phyloP scores from a whole-genome alignment of 2,113 vertebrate genomes.

The Rynchops niger region DNA sequence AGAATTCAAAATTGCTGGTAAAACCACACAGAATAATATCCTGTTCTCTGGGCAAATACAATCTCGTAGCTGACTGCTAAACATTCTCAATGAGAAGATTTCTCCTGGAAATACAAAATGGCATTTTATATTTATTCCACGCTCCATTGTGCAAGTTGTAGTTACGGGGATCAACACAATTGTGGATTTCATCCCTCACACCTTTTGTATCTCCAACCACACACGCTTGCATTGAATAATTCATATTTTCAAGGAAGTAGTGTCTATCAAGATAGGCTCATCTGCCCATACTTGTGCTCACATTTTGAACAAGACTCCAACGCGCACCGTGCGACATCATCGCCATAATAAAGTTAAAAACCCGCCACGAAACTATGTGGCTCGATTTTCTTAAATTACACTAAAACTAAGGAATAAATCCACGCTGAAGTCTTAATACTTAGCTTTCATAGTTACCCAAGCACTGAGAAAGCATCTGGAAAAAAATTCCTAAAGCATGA shows the following conservation, averaged over 20 bases:
- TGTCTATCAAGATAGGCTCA: neutral
- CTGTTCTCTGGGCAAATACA: neutral
- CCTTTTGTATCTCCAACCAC: neutral
- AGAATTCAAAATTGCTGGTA: neutral
- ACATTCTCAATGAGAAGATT: neutral
- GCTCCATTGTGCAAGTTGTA: neutral
- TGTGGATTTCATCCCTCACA: neutral
- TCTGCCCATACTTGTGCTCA: neutral
- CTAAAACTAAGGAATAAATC: neutral
- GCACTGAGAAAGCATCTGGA: conserved; percentile 59
- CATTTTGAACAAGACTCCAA: neutral
- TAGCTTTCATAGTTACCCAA: conserved; percentile 24
- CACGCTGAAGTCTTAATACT: neutral
- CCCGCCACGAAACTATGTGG: neutral
- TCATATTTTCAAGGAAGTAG: neutral
- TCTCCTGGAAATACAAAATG: neutral
- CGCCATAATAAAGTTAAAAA: neutral
- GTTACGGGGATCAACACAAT: neutral
- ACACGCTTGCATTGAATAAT: neutral
- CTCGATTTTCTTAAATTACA: neutral
- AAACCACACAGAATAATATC: neutral
- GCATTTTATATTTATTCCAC: neutral
- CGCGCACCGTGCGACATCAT: rapidly evolving
- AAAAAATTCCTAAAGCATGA: conserved; percentile 68
- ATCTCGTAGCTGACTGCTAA: neutral